Conservation (phyloP, 2,888 invertebrate genomes). For the Venusia cambrica region DNA sequence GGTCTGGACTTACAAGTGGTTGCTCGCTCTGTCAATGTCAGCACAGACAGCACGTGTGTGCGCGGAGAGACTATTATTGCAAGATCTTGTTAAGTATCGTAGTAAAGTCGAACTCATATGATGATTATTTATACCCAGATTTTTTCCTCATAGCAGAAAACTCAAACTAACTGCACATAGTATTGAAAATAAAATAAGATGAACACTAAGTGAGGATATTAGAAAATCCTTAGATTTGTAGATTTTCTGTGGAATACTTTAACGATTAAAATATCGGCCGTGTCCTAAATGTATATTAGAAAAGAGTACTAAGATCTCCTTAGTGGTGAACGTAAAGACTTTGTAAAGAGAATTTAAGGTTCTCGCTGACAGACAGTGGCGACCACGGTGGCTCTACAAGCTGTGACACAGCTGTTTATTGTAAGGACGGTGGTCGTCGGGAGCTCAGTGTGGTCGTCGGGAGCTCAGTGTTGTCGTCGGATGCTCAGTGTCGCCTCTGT, state of each 20-base stretch:
- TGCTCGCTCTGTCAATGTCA: conserved; percentile 21
- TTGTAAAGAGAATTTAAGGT: conserved; percentile 28
- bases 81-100: no score
- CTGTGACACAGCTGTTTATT: conserved; percentile 6
- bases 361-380: conserved; percentile 13
- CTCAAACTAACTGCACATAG: no score
- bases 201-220: no score
- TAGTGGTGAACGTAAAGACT: conserved; percentile 23
- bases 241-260: no score
- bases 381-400: conserved; percentile 8
- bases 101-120: no score
- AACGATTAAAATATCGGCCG: conserved; percentile 5
- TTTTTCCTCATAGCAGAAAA: no score
- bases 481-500: conserved; percentile 8
- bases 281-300: conserved; percentile 13
- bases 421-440: conserved; percentile 8
- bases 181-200: no score
- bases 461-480: no score
- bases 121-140: no score
- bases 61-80: no score
- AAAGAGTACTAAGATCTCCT: conserved; percentile 5
- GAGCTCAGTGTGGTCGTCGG: conserved; percentile 10
- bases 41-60: conserved; percentile 17
- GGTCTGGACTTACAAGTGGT: conserved; percentile 15
- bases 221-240: no score